Evolutionary conservation across 2,888 invertebrate genomes (phyloP), one percentile per base, ranked within the genome.

Genomic region (Lithophane semibrunnea): DNA sequence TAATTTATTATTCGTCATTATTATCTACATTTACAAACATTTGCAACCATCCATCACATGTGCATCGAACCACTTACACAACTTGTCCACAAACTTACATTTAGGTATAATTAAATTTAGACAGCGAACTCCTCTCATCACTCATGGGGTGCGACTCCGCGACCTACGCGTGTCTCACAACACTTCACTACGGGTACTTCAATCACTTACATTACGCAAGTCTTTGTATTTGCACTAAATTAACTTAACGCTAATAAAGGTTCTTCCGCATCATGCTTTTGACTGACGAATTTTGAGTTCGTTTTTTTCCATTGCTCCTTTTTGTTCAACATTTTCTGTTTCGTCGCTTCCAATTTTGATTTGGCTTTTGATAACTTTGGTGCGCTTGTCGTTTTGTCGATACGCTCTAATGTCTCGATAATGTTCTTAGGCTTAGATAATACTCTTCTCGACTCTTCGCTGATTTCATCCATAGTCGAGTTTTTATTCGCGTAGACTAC

Each of bases 401-500:
- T 94, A 92, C 98, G 96, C 86, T 98, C 97, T 85, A 98, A 93
- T 73, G 98, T 98, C 92, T 98, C 98, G 84, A 98, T 98, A 74
- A 98, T 98, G 91, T 98, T 98, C 90, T 98, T 98, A n/a, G 98
- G 98, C 86, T 97, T 96, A 8, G 94, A 97, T 87, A 95, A 85
- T 10, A 96, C 95, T 80, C 92, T 93, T 88, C 95, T 93, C 2
- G 94, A 93, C 89, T 95, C 95, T 86, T 95, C 94, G 76, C 96
- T 95, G 37, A 96, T 93, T 85, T 97, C 97, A 86, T 97, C 97
- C 84, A 96, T 94, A 5, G 98, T 98, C 12, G 97, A 97, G 89
- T 98, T 98, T 92, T 98, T 98, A 86, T 98, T 98, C 0, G 98
- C 98, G 91, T 98, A 98, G 0, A 98, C 98, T 0, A 98, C 98